Evolutionary conservation across 2,113 vertebrate species (phyloP), one percentile per base, ranked within the genome.

Genomic region (Beaufortia kweichowensis): DNA sequence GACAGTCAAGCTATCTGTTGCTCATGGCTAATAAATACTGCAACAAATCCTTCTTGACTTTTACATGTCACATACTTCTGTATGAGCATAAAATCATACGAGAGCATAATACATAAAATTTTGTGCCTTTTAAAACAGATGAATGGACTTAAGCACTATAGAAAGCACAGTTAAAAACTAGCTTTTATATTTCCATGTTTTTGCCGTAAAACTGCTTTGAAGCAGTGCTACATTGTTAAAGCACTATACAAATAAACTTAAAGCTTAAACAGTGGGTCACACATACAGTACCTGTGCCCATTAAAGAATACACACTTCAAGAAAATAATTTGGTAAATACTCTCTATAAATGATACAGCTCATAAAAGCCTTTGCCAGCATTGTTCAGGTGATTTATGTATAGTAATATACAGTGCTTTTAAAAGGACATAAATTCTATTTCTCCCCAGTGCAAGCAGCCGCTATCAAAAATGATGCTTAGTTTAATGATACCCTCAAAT

Each of bases 261-360:
- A n/a, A n/a, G n/a, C n/a, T n/a, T n/a, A n/a, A 28, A 60, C 61
- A 23, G 57, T 24, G 28, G 61, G 64, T 78, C 57, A 69, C 70
- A 71, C n/a, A n/a, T n/a, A n/a, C n/a, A 64, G 21, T 28, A 66
- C 21, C 75, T 87, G 87, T 84, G 85, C 83, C 84, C 67, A 80
- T 88, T 87, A 91, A 91, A 90, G 86, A 62, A 55, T 69, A 86
- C 84, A 81, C 86, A 85, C 83, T 86, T 85, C 84, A 84, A 82
- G 76, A 82, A 84, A 88, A 90, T 89, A 86, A 89, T 84, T 84
- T 89, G 87, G 88, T 88, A 89, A 91, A 90, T 87, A 88, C 86
- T 79, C 76, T 82, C 81, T 76, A 80, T 79, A 85, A 87, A 89
- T 91, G 88, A 89, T 88, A 82, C 77, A 83, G 85, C 84, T 87